Base-by-base conservation (phyloP, 2,888 invertebrate species). In the Athalia rosae region DNA sequence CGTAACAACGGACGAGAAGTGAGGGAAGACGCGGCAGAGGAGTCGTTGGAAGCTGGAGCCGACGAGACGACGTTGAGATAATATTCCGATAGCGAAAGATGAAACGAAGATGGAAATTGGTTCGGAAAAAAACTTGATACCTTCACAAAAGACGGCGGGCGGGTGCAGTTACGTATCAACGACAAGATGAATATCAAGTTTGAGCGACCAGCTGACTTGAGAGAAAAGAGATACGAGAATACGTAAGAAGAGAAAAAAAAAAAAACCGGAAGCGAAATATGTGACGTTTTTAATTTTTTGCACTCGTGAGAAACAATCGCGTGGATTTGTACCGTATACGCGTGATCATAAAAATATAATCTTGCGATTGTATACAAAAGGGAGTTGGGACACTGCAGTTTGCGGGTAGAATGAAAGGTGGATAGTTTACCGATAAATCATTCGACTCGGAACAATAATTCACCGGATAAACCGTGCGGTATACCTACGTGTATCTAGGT, bases 381-480 rank as follows among this genome's bases (percentile, higher is more conserved):
- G 59, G 28, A 56, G 9, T 7, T 59, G 11, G 28, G 4, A 4
- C 15, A 8, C 41, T 64, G 43, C 13, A 45, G 69, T 77, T 77
- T 69, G 77, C 64, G 45, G 69, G 62, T 28, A 73, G 77, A 28
- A 28, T 28, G 28, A 28, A 28, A 28, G 28, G 28, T 28, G 28
- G 28, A 71, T 77, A 77, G 71, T 73, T 77, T 82, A 81, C 84
- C 83, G 82, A 81, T 83, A 80, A 83, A 84, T 84, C 84, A 80
- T 79, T 71, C 79, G 79, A 80, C 80, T 79, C 80, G 66, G 76
- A 77, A 82, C 81, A 82, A 87, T 87, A 87, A 87, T 85, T 87
- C 86, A 87, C 82, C 76, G 28, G 28, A 28, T 28, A 28, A 28
- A 28, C 28, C 28, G 28, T 28, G 28, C 28, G 2, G 28, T 28